phyloP scores from a whole-genome alignment of 2,797 vertebrate species.

The Myotis pilosus region DNA sequence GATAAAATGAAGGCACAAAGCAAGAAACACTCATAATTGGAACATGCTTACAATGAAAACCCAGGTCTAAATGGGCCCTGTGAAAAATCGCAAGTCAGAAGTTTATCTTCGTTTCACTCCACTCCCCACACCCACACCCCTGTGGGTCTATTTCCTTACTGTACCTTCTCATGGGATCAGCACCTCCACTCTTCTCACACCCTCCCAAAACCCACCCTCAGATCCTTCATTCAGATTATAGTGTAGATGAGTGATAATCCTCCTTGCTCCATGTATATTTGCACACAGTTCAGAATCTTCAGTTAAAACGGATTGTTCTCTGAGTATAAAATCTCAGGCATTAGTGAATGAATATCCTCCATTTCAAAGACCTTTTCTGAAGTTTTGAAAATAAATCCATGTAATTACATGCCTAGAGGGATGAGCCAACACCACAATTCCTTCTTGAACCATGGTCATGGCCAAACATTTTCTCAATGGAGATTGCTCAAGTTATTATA shows the following conservation, averaged over 20 bases:
- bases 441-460: not conserved
- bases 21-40: not conserved
- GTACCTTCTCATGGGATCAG: not conserved
- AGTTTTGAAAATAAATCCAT: not conserved
- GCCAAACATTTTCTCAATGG: not conserved
- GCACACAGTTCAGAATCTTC: not conserved
- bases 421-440: not conserved
- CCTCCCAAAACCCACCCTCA: not conserved
- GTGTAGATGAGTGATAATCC: not conserved
- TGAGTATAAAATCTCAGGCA: not conserved
- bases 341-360: not conserved
- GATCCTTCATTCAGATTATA: not conserved
- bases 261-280: not conserved
- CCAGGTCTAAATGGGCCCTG: not conserved
- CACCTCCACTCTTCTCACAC: not conserved
- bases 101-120: not conserved
- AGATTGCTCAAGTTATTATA: not conserved
- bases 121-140: not conserved
- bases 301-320: not conserved
- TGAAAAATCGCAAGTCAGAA: not conserved
- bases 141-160: not conserved
- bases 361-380: constrained; percentile 38
- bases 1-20: constrained; percentile 20
- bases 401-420: not conserved
- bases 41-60: not conserved